Base-by-base conservation (phyloP, 2,797 vertebrate genomes). In the Moxostoma hubbsi region DNA sequence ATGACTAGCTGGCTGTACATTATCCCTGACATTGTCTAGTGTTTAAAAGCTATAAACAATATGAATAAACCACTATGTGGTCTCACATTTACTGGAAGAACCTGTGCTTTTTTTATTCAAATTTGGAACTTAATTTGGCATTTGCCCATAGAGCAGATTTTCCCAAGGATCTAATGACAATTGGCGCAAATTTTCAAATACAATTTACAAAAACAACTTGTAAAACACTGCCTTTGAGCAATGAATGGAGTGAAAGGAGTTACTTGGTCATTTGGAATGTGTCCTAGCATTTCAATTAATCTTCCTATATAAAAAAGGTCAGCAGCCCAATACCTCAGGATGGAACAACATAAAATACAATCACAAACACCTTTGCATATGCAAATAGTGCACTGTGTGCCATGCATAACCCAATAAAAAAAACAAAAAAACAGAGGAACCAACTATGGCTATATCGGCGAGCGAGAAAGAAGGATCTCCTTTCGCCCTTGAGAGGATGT, bases 401-500 rank as follows among this genome's bases (percentile, higher is more conserved):
- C 15, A 24, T 15, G 9, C 50, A 55, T 47, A 36, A 36, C 9
- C 6, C 61, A 63, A 46, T 63, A 11, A 36, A 43, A 24, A 15
- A 16, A 64, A 13, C n/a, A 66, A n/a, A 8, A 4, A 36, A 36
- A 36, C 36, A 36, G 36, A 69, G 59, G n/a, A 24, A 54, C 2
- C 7, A 47, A 10, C 3, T 51, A 68, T 36, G 36, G 36, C 36
- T 36, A 36, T 36, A 36, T 36, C 36, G 3, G 36, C 2, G 4
- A 36, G 36, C 2, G 4, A 36, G 50, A 73, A 68, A 54, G n/a
- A 45, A 58, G 12, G 13, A 50, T 64, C 13, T 66, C 16, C 10
- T 70, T 12, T 16, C 63, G 47, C 64, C 50, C 13, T 75, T n/a
- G 15, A 16, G 2, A 88, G 85, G 81, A 83, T 82, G 78, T 75